A percentile compares a stretch with the other conserved stretches of the same genome.
phyloP scores from a whole-genome alignment of 2,888 invertebrate genomes.

The Scrobipalpa atriplicella region DNA sequence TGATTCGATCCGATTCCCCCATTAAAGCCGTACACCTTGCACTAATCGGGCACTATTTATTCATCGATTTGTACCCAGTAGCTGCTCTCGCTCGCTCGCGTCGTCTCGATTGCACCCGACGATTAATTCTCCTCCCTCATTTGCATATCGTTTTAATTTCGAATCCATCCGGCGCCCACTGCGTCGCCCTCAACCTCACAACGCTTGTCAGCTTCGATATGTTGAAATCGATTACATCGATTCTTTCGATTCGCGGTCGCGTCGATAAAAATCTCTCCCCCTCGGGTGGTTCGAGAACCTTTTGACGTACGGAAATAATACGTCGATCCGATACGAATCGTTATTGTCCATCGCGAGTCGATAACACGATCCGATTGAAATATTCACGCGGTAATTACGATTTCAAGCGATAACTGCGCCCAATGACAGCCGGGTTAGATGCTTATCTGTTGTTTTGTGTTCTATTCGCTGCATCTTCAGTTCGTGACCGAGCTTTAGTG shows the following conservation, averaged over 20 bases:
- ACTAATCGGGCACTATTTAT: slow-evolving; percentile 75
- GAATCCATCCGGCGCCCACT: slow-evolving; percentile 77
- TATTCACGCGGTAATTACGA: slow-evolving; percentile 78
- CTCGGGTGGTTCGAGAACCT: slow-evolving; percentile 59
- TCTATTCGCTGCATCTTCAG: slow-evolving; percentile 57
- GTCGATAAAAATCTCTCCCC: slow-evolving; percentile 63
- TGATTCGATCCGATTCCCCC: slow-evolving; percentile 64
- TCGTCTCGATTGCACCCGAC: slow-evolving; percentile 70
- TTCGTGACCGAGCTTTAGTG: slow-evolving; percentile 57
- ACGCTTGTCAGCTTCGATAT: slow-evolving; percentile 70
- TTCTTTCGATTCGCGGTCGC: slow-evolving; percentile 59
- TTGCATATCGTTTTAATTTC: slow-evolving; percentile 80
- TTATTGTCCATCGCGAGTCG: slow-evolving; percentile 72
- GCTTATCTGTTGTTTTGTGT: slow-evolving; percentile 52
- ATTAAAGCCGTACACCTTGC: slow-evolving; percentile 65
- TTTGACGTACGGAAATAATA: slow-evolving; percentile 71
- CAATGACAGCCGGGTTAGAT: slow-evolving; percentile 56
- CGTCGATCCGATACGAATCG: slow-evolving; percentile 63
- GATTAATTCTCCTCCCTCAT: slow-evolving; percentile 73
- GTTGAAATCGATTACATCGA: slow-evolving; percentile 75
- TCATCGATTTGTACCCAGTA: slow-evolving; percentile 77
- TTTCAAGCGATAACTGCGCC: slow-evolving; percentile 64
- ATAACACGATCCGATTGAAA: slow-evolving; percentile 75
- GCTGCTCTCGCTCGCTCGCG: slow-evolving; percentile 60
- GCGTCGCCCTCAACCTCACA: slow-evolving; percentile 68